These are phyloP conservation scores for Elachura formosa DNA, from an alignment of 2,113 vertebrate species.

Conservation along the genomic window DNA sequence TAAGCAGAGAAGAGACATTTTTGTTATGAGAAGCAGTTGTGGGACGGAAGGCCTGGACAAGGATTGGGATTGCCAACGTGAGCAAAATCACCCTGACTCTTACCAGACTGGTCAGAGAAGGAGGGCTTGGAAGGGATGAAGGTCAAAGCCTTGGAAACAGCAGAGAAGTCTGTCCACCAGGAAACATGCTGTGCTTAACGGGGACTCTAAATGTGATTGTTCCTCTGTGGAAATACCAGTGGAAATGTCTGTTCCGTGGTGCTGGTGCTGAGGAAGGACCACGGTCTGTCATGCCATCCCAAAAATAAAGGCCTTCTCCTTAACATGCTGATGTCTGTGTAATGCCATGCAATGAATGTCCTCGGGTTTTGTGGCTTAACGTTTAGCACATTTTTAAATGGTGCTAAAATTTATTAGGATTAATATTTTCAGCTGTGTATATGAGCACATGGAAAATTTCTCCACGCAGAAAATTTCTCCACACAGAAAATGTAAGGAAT, in stretches of 20 bases:
- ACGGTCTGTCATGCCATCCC: neutral
- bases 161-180: neutral
- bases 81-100: neutral
- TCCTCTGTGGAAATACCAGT: neutral
- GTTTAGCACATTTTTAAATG: neutral
- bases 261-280: neutral
- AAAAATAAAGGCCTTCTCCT: neutral
- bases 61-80: neutral
- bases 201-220: neutral
- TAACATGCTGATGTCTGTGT: neutral
- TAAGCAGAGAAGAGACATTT: neutral
- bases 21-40: neutral
- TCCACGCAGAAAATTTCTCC: neutral
- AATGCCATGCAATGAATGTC: neutral
- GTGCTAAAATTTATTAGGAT: neutral
- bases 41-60: neutral
- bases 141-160: neutral
- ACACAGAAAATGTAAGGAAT: neutral
- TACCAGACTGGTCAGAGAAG: neutral
- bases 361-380: neutral
- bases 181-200: neutral
- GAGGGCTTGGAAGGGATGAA: neutral
- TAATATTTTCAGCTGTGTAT: neutral
- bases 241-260: neutral
- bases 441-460: neutral